phyloP scores from a whole-genome alignment of 30 jellyfish, hydroid and myxozoan species.

The Rhopilema esculentum region DNA sequence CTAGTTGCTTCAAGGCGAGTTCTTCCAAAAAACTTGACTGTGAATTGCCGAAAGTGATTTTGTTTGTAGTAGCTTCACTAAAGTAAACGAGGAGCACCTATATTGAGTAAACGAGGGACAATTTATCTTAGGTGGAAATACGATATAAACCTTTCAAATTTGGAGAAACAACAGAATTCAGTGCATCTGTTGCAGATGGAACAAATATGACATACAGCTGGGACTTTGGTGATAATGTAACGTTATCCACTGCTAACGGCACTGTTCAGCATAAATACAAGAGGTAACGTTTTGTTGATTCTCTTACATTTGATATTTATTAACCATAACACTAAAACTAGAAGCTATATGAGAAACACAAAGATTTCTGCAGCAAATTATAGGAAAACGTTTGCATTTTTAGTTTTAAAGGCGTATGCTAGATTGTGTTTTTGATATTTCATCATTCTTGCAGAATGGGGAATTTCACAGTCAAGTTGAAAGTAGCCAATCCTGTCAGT shows the following conservation, averaged over 20 bases:
- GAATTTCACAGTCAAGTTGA: conserved; percentile 51
- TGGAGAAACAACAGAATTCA: conserved; percentile 51
- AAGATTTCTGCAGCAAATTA: neutral
- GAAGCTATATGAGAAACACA: neutral
- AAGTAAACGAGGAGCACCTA: too few relatives aligned
- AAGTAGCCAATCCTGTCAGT: conserved; percentile 55
- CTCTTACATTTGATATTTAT: neutral
- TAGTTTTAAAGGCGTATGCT: too few relatives aligned
- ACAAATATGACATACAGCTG: conserved; percentile 57
- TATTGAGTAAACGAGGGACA: too few relatives aligned
- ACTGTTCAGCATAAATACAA: conserved; percentile 35
- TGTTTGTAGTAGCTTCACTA: too few relatives aligned
- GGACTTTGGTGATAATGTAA: conserved; percentile 56
- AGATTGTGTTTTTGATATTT: too few relatives aligned
- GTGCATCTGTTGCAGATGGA: conserved; percentile 50
- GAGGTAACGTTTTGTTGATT: conserved; percentile 38
- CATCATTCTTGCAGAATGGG: too few relatives aligned
- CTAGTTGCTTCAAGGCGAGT: too few relatives aligned
- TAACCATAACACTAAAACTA: neutral
- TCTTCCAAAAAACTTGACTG: too few relatives aligned
- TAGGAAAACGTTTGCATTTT: too few relatives aligned
- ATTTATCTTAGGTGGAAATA: conserved; percentile 26
- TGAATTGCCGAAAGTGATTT: too few relatives aligned
- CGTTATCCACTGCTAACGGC: neutral
- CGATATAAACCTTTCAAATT: conserved; percentile 59